Base-by-base conservation (phyloP, 2,113 vertebrate species). In the Thalassoma bifasciatum region DNA sequence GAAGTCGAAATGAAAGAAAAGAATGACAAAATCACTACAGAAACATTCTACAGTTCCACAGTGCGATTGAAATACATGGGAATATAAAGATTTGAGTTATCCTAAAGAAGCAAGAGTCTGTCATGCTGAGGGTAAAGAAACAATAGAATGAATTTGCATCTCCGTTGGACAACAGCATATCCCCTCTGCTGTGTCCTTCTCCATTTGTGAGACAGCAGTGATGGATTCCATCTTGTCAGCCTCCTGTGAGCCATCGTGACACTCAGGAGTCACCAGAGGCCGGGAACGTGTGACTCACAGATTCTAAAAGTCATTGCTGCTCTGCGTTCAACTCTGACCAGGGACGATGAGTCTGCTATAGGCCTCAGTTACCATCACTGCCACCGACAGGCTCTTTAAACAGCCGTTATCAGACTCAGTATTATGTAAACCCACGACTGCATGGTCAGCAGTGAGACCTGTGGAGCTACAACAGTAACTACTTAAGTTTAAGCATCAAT, bases 221-320 rank as follows among this genome's bases (percentile, higher is more conserved):
- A 92, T 87, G 83, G 85, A 88, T 74, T 73, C 66, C 77, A 59
- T 89, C 86, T 81, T 82, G 82, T 91, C 78, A 72, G 65, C 71
- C 75, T 82, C 72, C 82, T 53, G 87, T 81, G 84, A 84, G 73
- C 75, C 73, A 59, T 68, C 60, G 70, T 90, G 92, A 89, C 85
- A 87, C 83, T 72, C 69, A 3, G 67, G 79, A 91, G 73, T 85
- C 91, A 92, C 85, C 72, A 75, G 82, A 72, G 84, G 75, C 87
- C 79, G 42, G 38, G 72, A 77, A 87, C 59, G 77, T 82, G 75
- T 89, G 91, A 92, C 81, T 89, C 90, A 89, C 73, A 77, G 61
- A 88, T 85, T 89, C 75, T 76, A 82, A 77, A 79, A 85, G 88
- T 91, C 86, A 89, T 80, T 23, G 74, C 66, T 71, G 68, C 79